Evolutionary conservation across 2,113 vertebrate species (phyloP).

Genomic region (Colinus virginianus): DNA sequence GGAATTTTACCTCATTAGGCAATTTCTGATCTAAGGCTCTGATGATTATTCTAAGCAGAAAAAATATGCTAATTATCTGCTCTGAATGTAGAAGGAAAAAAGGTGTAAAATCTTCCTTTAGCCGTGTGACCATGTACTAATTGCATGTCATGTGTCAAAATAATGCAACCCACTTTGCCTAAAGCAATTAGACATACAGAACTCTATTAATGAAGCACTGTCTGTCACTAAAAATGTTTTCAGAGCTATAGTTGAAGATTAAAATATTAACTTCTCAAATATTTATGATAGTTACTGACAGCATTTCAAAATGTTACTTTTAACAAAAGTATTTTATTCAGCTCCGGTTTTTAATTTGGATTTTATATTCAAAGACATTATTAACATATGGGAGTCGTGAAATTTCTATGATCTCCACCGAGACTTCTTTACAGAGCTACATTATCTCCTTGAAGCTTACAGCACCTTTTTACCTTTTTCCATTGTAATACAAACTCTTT

Average conservation of each 20-base stretch:
- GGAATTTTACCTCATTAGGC: conserved; percentile 91
- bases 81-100: conserved; percentile 85
- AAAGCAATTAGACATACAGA: conserved; percentile 88
- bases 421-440: conserved; percentile 69
- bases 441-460: conserved; percentile 71
- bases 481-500: conserved; percentile 43
- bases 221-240: conserved; percentile 86
- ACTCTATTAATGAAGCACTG: conserved; percentile 87
- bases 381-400: conserved; percentile 76
- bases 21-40: conserved; percentile 89
- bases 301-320: conserved; percentile 86
- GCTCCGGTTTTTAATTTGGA: conserved; percentile 83
- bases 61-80: conserved; percentile 90
- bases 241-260: conserved; percentile 83
- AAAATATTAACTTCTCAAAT: conserved; percentile 89
- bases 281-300: conserved; percentile 87
- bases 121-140: conserved; percentile 91
- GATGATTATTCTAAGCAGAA: conserved; percentile 91
- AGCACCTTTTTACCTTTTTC: conserved; percentile 53
- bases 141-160: conserved; percentile 91
- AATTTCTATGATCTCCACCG: conserved; percentile 72
- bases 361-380: conserved; percentile 82
- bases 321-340: conserved; percentile 84
- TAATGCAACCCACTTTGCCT: conserved; percentile 85
- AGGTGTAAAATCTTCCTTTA: conserved; percentile 92